phyloP scores from a whole-genome alignment of 2,113 vertebrate genomes.

The Ramphastos sulfuratus region DNA sequence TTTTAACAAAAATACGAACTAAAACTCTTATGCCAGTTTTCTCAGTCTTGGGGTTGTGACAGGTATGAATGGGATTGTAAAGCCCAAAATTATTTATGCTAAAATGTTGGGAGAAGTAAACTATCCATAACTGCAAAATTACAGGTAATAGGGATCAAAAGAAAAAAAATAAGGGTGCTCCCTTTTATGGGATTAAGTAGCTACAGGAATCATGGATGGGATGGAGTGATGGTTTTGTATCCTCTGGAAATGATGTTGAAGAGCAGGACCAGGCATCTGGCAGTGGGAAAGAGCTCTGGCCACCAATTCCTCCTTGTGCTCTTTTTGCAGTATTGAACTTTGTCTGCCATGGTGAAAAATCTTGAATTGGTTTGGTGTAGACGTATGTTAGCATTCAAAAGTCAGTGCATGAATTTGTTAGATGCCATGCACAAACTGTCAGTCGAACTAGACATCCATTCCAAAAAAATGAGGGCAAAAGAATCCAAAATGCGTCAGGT shows the following conservation, averaged over 20 bases:
- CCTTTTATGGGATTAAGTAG: too few relatives aligned
- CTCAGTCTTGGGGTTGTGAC: background rate
- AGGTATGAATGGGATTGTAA: background rate
- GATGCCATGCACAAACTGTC: background rate
- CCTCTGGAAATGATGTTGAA: background rate
- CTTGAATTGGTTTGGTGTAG: background rate
- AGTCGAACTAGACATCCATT: background rate
- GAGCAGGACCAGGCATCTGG: background rate
- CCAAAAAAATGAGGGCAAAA: background rate
- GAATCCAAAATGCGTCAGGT: background rate
- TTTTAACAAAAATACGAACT: background rate
- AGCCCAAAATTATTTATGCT: background rate
- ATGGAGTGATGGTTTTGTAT: background rate
- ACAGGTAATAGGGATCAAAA: background rate
- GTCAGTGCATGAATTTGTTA: background rate
- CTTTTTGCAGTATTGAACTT: background rate
- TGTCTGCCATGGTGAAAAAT: background rate
- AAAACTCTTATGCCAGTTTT: background rate
- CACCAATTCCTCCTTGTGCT: background rate
- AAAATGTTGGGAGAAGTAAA: background rate
- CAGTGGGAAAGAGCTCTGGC: background rate
- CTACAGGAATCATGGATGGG: background rate
- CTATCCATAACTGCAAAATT: background rate
- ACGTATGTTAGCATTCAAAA: background rate
- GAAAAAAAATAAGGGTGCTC: background rate